Conservation (phyloP, 2,797 vertebrate genomes). For the Microhierax caerulescens region DNA sequence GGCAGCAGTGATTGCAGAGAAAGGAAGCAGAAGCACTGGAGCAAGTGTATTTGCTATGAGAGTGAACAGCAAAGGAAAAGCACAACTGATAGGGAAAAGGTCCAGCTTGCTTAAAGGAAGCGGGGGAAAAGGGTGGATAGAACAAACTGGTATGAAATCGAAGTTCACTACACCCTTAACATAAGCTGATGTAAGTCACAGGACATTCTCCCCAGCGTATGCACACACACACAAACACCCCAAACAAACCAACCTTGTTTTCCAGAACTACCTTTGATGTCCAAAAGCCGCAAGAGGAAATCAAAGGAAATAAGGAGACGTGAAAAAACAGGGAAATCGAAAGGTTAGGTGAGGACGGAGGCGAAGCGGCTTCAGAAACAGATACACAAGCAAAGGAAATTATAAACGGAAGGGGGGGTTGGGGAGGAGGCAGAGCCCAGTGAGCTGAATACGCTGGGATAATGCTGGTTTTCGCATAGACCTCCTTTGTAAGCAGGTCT, state of each 20-base stretch:
- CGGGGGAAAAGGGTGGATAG: neutral
- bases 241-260: neutral
- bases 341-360: slow-evolving; percentile 34
- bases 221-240: neutral
- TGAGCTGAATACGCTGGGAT: neutral
- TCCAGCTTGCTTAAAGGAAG: neutral
- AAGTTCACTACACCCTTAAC: neutral
- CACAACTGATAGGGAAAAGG: neutral
- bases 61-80: neutral
- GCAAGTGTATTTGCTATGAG: neutral
- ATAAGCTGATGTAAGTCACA: neutral
- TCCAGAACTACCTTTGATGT: neutral
- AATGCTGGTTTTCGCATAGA: slow-evolving; percentile 13
- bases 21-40: neutral
- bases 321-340: neutral
- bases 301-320: neutral
- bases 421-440: neutral
- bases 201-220: neutral
- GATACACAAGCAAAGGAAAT: slow-evolving; percentile 24
- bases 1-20: neutral
- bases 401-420: neutral
- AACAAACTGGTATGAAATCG: neutral
- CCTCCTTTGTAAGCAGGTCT: slow-evolving; percentile 24
- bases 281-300: neutral
- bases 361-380: neutral